A percentile compares a stretch with the other conserved stretches of the same genome.
phyloP scores from a whole-genome alignment of 2,113 vertebrate species.

The Cavia porcellus region DNA sequence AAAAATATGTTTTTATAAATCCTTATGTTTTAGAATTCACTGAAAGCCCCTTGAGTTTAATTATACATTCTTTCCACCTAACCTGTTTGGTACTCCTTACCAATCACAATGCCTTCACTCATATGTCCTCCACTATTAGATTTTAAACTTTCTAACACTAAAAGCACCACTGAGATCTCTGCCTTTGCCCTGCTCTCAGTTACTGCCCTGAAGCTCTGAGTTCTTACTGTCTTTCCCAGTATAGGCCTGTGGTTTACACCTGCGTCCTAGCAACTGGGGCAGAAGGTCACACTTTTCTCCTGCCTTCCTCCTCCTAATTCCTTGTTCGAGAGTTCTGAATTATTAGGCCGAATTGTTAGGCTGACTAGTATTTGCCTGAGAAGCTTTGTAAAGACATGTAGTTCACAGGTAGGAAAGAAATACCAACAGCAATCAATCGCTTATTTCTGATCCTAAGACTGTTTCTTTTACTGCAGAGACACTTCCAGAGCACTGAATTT shows the following conservation, averaged over 20 bases:
- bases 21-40: not conserved
- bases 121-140: not conserved
- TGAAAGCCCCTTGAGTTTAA: not conserved
- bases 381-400: not conserved
- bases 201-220: not conserved
- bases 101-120: not conserved
- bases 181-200: not conserved
- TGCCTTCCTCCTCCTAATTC: not conserved
- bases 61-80: not conserved
- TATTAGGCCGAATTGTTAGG: not conserved
- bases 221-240: not conserved
- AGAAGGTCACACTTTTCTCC: not conserved
- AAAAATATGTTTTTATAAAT: not conserved
- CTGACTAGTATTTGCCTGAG: not conserved
- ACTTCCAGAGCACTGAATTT: not conserved
- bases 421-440: not conserved
- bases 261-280: not conserved
- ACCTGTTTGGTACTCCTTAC: not conserved
- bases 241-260: not conserved
- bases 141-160: not conserved
- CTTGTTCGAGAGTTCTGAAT: not conserved
- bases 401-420: not conserved
- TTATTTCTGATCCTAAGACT: not conserved
- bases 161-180: not conserved
- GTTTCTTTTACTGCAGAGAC: not conserved